phyloP scores from a whole-genome alignment of 1,140 invertebrate species.

The Zaprionus lachaisei region DNA sequence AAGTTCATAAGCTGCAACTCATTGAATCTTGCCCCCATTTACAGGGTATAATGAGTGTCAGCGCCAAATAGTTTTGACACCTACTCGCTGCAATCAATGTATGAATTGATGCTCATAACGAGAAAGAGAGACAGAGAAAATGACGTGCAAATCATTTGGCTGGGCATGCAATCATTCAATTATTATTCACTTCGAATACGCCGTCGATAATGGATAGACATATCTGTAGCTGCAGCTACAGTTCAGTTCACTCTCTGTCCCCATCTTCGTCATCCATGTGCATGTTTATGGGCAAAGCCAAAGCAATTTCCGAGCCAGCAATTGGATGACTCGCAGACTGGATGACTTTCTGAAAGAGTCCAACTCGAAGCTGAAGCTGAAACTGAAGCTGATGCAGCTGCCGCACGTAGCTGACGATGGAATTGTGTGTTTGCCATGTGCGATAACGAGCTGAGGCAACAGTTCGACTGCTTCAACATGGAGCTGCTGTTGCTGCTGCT shows the following conservation, averaged over 20 bases:
- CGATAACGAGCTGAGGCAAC: conserved; percentile 39
- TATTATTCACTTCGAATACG: conserved; percentile 61
- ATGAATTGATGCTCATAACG: conserved; percentile 65
- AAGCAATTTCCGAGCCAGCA: conserved; percentile 68
- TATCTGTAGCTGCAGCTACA: conserved; percentile 24
- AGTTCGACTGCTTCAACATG: neutral
- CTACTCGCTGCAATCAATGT: conserved; percentile 45
- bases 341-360: conserved; percentile 38
- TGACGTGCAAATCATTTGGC: conserved; percentile 75
- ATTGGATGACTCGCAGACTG: conserved; percentile 70
- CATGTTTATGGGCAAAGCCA: conserved; percentile 49
- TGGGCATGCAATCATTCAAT: conserved; percentile 79
- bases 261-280: conserved; percentile 42
- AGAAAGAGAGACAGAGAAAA: conserved; percentile 48
- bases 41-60: conserved; percentile 35
- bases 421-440: conserved; percentile 56
- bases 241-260: conserved; percentile 3
- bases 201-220: conserved; percentile 12
- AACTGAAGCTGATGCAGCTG: conserved; percentile 8
- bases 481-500: neutral
- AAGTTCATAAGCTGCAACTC: neutral
- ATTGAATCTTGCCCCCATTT: neutral
- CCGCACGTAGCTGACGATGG: conserved; percentile 57
- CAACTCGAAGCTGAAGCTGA: conserved; percentile 6
- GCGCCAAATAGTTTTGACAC: conserved; percentile 73